Conservation (phyloP, 2,888 invertebrate species). For the Athalia cordata region DNA sequence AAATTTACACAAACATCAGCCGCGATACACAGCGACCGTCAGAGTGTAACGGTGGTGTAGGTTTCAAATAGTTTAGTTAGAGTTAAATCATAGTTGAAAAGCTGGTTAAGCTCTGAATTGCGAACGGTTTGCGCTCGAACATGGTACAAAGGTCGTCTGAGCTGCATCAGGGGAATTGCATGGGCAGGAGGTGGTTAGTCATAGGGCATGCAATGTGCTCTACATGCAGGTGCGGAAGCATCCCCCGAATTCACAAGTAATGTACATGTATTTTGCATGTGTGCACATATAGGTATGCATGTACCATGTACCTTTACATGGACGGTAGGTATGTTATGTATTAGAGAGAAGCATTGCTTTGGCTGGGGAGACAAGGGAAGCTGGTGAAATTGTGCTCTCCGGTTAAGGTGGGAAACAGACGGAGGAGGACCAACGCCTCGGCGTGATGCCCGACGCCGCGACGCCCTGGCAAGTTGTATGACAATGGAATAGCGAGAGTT, state of each 20-base stretch:
- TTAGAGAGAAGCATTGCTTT: too few species aligned
- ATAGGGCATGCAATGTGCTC: neutral
- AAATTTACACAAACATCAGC: too few species aligned
- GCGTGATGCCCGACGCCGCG: neutral
- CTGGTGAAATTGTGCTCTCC: too few species aligned
- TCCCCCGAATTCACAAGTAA: neutral
- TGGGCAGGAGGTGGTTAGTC: neutral
- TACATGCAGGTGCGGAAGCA: neutral
- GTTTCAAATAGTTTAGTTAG: conserved; percentile 3
- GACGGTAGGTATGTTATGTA: too few species aligned
- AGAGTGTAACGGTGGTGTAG: neutral
- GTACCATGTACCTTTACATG: neutral
- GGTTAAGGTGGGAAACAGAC: neutral
- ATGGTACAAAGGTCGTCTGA: neutral
- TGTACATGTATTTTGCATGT: neutral
- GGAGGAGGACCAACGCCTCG: conserved; percentile 7
- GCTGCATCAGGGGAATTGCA: conserved; percentile 16
- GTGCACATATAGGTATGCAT: neutral
- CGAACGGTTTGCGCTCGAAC: conserved; percentile 17
- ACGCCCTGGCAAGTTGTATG: conserved; percentile 32
- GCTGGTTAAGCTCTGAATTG: conserved; percentile 17
- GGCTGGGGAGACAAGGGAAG: too few species aligned
- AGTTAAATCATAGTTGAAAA: conserved; percentile 33
- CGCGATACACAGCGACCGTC: too few species aligned
- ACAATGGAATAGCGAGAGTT: conserved; percentile 39